Evolutionary conservation across 2,797 vertebrate genomes (phyloP).

Genomic region (Pelochelys cantorii): DNA sequence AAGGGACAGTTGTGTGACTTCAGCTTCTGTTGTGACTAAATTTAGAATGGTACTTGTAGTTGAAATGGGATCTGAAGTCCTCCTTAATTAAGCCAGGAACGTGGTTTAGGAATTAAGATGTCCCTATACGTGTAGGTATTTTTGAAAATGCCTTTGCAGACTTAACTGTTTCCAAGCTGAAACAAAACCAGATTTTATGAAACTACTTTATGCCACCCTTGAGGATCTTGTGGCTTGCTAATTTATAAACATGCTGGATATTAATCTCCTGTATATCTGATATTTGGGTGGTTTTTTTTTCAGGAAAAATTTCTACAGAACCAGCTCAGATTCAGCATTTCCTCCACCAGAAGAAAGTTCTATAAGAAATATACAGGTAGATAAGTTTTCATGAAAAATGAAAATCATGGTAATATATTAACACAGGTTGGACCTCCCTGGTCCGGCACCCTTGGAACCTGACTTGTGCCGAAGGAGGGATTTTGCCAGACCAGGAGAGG

Average conservation of each 20-base stretch:
- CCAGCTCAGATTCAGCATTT: not conserved
- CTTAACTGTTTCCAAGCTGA: too few relatives aligned
- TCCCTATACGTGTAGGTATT: not conserved
- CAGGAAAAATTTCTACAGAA: not conserved
- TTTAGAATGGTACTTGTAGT: not conserved
- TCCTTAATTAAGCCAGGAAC: not conserved
- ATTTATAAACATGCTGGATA: not conserved
- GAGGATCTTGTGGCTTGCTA: not conserved
- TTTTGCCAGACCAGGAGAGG: too few relatives aligned
- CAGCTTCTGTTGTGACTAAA: not conserved
- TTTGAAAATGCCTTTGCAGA: not conserved
- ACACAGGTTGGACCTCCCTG: too few relatives aligned
- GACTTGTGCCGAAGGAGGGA: too few relatives aligned
- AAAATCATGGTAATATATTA: rapidly evolving
- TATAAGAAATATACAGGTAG: not conserved
- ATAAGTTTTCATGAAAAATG: not conserved
- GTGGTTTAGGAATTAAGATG: not conserved
- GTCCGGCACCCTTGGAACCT: too few relatives aligned
- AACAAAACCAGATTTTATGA: too few relatives aligned
- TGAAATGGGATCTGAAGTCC: not conserved
- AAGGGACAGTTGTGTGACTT: not conserved
- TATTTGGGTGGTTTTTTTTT: not conserved
- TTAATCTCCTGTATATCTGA: not conserved
- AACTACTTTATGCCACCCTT: not conserved
- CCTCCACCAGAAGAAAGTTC: not conserved